Evolutionary conservation across 2,888 invertebrate species (phyloP).

Genomic region (Phoronis australis): DNA sequence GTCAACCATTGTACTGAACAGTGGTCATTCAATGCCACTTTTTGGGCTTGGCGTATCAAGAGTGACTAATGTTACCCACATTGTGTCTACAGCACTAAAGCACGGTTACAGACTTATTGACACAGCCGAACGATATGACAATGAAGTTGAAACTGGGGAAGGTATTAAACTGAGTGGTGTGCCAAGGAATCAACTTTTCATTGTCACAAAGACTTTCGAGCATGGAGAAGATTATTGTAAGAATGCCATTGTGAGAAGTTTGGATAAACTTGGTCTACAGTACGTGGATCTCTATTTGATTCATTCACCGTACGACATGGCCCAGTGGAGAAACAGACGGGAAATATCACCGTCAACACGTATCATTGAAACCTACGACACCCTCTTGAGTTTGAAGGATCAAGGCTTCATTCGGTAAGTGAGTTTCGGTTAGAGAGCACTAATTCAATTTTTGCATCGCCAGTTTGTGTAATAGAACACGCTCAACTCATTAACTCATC

Average conservation of each 20-base stretch:
- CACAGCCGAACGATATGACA: constrained; percentile 22
- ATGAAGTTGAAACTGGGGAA: constrained; percentile 21
- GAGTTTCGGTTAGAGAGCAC: not conserved
- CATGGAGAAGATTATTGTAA: constrained; percentile 19
- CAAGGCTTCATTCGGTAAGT: constrained; percentile 23
- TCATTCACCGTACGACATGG: constrained; percentile 22
- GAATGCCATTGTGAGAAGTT: constrained; percentile 14
- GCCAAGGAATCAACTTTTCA: constrained; percentile 23
- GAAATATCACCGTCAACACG: too few species aligned
- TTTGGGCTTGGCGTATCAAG: constrained; percentile 23
- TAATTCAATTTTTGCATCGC: too few species aligned
- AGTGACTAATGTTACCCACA: constrained; percentile 11
- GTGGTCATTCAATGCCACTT: constrained; percentile 22
- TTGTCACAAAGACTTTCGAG: constrained; percentile 25
- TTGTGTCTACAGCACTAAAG: too few species aligned
- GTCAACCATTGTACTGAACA: constrained; percentile 18
- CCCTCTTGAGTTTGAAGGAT: constrained; percentile 23
- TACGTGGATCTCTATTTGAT: constrained; percentile 31
- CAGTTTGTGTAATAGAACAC: too few species aligned
- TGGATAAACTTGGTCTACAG: constrained; percentile 14
- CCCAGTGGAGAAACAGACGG: too few species aligned
- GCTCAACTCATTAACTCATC: too few species aligned
- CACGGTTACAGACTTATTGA: constrained; percentile 22
- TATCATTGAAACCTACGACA: constrained; percentile 23
- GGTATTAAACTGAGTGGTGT: constrained; percentile 18